Base-by-base conservation (phyloP, 2,797 vertebrate species). In the Podarcis lilfordi region DNA sequence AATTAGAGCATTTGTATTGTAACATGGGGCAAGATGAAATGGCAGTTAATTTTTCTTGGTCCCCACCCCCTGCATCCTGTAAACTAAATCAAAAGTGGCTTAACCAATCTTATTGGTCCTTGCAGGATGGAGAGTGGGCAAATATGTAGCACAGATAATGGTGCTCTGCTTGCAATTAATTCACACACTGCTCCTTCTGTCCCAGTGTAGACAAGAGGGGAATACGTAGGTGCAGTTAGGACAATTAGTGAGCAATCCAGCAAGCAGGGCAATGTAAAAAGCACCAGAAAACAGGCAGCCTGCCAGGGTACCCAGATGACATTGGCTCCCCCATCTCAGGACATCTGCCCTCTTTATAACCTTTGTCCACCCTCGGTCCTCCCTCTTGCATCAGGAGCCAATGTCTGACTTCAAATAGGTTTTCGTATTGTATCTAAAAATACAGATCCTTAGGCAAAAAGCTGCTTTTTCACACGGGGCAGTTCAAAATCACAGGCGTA, bases 281-380 rank as follows among this genome's bases (percentile, higher is more conserved):
- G 27, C 81, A 71, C 71, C 13, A 13, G 3, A 1, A 2, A 55
- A 23, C n/a, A 2, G 43, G 68, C 85, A 85, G 77, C 66, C 66
- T 93, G 87, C 88, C 92, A 91, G 71, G 66, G 55, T 91, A 81
- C 88, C 71, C 5, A 59, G 80, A 88, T 76, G 37, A 55, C 89
- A 29, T 0, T 29, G 81, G 79, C 64, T 89, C 88, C 45, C 88
- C 82, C 86, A 91, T 91, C 88, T 87, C 80, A 82, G 77, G 87
- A 82, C 91, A 93, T 78, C 92, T 93, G 84, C 29, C 87, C 87
- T 89, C 66, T 80, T 69, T 21, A 80, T 80, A 84, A 87, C 37
- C 55, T 85, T 17, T 0, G 84, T 0, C 55, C 35, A 77, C 37
- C 64, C 21, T 1, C 61, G 15, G 19, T 40, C 15, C 40, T 76